Base-by-base conservation (phyloP, 2,113 vertebrate genomes). In the Mellivora capensis region DNA sequence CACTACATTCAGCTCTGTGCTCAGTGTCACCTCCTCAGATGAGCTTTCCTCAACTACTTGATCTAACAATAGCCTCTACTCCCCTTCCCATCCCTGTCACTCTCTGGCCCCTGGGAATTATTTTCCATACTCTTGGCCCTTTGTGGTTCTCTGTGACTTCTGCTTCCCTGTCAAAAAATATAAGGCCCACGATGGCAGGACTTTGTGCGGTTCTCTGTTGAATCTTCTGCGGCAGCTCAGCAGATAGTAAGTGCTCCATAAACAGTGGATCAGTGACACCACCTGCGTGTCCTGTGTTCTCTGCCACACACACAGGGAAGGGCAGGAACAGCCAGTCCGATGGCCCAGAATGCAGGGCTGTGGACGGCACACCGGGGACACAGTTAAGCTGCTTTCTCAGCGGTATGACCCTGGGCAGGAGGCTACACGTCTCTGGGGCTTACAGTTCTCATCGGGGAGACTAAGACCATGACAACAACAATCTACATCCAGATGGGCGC, bases 241-340 rank as follows among this genome's bases (percentile, higher is more conserved):
- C 69, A 85, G 21, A 31, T 0, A 12, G 20, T 9, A 57, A 77
- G 61, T 6, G 52, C 44, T 42, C 0, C 0, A 27, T 2, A 39
- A 49, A 52, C 0, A 0, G 27, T 34, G 9, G 31, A 31, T 37
- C 37, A 4, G 6, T 0, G 5, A 47, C 2, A 27, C 42, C 27
- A 17, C 39, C 2, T 0, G 0, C 2, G 1, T 3, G 1, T 31
- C 42, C 7, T 0, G 34, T 27, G 0, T 12, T 74, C 72, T 15
- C 31, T 11, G 23, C 87, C 14, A 39, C 64, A 47, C 62, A 47
- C 31, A 44, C 44, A 37, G 39, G 23, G 10, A 20, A 18, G 27
- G 31, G 84, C 62, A 31, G 42, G 72, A 34, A 23, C 4, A 14
- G 77, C 27, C 71, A 4, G 1, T 1, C 23, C 6, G 7, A 9